A percentile compares a stretch with the other conserved stretches of the same genome.
Conservation (phyloP, 2,888 invertebrate genomes). For the Laspeyria flexula region DNA sequence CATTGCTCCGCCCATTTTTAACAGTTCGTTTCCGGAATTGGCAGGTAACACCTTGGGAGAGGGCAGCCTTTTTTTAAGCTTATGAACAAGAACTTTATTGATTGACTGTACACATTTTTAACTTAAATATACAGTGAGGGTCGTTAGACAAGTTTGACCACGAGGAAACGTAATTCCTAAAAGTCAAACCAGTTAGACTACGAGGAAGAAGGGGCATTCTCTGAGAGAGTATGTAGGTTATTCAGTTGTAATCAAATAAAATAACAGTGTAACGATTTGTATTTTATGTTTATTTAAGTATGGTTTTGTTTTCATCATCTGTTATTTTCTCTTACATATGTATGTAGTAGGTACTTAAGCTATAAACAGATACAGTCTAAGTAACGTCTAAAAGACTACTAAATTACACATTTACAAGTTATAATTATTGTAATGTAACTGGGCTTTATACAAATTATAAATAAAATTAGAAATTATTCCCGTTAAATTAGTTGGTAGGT, state of each 20-base stretch:
- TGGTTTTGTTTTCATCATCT: constrained; percentile 69
- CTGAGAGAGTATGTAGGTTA: too few relatives aligned
- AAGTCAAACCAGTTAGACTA: too few relatives aligned
- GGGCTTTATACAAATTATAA: constrained; percentile 56
- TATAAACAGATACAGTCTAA: constrained; percentile 80
- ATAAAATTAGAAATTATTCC: constrained; percentile 34
- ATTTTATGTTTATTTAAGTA: constrained; percentile 76
- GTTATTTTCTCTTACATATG: constrained; percentile 47
- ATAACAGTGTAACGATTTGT: constrained; percentile 63
- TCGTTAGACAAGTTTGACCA: too few relatives aligned
- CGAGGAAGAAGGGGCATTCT: too few relatives aligned
- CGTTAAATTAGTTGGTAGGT: neutral
- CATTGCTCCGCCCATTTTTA: too few relatives aligned
- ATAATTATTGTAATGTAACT: constrained; percentile 53
- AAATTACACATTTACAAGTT: constrained; percentile 82
- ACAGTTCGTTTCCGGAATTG: too few relatives aligned
- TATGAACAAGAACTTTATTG: too few relatives aligned
- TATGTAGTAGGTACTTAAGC: constrained; percentile 39
- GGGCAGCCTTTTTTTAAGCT: too few relatives aligned
- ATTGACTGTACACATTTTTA: too few relatives aligned
- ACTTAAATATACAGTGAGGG: too few relatives aligned
- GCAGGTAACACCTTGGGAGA: too few relatives aligned
- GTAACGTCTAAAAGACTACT: constrained; percentile 83
- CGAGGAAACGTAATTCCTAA: too few relatives aligned
- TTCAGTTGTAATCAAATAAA: constrained; percentile 25